Evolutionary conservation across 2,888 invertebrate genomes (phyloP).

Genomic region (Galerucella pusilla): DNA sequence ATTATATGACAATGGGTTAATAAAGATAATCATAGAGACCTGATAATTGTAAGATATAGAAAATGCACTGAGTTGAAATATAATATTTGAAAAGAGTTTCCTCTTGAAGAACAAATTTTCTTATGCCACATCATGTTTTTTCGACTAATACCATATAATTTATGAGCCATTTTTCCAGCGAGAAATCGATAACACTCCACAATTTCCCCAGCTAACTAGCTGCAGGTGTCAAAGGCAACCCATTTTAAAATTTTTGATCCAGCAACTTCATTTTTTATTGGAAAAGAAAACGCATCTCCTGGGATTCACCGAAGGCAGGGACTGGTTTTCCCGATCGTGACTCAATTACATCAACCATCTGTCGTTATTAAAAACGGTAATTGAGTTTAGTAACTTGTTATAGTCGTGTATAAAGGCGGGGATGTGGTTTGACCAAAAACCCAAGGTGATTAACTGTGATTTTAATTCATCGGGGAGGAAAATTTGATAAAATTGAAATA

Average conservation of each 20-base stretch:
- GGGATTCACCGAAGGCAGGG: slow-evolving; percentile 15
- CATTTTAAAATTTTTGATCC: neutral
- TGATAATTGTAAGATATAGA: too few species aligned
- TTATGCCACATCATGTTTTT: too few species aligned
- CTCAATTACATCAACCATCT: slow-evolving; percentile 35
- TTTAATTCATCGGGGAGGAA: slow-evolving; percentile 20
- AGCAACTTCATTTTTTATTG: neutral
- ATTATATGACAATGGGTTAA: too few species aligned
- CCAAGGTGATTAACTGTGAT: slow-evolving; percentile 10
- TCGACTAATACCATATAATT: too few species aligned
- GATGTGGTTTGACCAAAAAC: slow-evolving; percentile 18
- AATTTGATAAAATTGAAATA: slow-evolving; percentile 10
- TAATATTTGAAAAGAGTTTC: too few species aligned
- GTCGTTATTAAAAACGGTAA: slow-evolving; percentile 36
- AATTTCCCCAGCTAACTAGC: neutral
- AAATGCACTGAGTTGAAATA: too few species aligned
- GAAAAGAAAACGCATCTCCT: slow-evolving; percentile 7
- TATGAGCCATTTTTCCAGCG: too few species aligned
- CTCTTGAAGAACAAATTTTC: too few species aligned
- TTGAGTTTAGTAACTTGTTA: slow-evolving; percentile 29
- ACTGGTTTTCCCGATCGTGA: slow-evolving; percentile 29
- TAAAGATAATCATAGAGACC: too few species aligned
- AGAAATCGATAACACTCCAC: neutral
- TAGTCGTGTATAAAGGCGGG: slow-evolving; percentile 6
- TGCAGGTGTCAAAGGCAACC: neutral